A percentile compares a stretch with the other conserved stretches of the same genome.
phyloP scores from a whole-genome alignment of 2,797 vertebrate species.

The Somateria mollissima region DNA sequence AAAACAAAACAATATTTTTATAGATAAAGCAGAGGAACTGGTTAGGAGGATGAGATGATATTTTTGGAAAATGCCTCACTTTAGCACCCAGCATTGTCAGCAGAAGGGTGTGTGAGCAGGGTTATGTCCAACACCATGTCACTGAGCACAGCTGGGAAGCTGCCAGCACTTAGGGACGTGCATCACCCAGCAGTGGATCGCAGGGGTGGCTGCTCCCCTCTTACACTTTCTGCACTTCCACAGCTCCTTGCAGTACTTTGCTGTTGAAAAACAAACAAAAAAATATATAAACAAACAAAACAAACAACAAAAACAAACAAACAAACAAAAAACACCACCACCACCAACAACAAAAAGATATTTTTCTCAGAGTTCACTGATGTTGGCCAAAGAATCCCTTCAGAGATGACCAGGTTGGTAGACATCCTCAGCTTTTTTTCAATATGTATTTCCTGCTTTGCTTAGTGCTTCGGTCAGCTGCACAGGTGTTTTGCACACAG shows the following conservation, averaged over 20 bases:
- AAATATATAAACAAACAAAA: too few species aligned
- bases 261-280: too few species aligned
- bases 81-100: neutral
- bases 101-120: neutral
- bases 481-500: neutral
- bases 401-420: neutral
- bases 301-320: too few species aligned
- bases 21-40: neutral
- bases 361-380: neutral
- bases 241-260: neutral
- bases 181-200: fast-evolving
- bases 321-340: too few species aligned
- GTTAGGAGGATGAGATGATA: neutral
- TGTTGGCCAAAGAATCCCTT: neutral
- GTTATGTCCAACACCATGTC: fast-evolving
- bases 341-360: too few species aligned
- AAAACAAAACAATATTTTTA: neutral
- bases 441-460: neutral
- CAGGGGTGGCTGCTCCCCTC: neutral
- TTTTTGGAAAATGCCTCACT: neutral
- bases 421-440: neutral
- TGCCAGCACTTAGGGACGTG: neutral
- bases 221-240: neutral
- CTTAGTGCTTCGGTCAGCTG: neutral
- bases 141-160: neutral